phyloP scores from a whole-genome alignment of 2,113 vertebrate species.

The Chloropsis cyanopogon region DNA sequence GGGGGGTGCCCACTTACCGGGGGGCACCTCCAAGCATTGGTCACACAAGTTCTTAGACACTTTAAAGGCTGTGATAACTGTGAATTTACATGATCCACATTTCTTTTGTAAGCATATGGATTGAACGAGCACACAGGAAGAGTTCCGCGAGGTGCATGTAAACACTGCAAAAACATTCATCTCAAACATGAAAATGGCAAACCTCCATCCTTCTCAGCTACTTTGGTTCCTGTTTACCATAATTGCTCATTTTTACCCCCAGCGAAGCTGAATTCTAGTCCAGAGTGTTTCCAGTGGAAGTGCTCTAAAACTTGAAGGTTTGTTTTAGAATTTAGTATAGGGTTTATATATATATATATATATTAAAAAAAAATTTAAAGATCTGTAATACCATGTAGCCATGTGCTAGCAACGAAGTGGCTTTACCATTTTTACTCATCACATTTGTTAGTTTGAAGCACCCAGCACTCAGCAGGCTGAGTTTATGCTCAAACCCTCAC shows the following conservation, averaged over 20 bases:
- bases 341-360: background rate
- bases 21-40: conserved; percentile 67
- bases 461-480: conserved; percentile 66
- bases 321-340: conserved; percentile 44
- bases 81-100: conserved; percentile 71
- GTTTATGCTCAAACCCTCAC: conserved; percentile 59
- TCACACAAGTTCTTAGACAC: conserved; percentile 70
- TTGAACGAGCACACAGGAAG: conserved; percentile 32
- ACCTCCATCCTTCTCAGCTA: conserved; percentile 59
- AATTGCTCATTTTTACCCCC: conserved; percentile 52
- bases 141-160: conserved; percentile 41
- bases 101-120: conserved; percentile 58
- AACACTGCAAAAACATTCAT: conserved; percentile 63
- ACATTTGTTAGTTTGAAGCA: conserved; percentile 53
- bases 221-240: conserved; percentile 63
- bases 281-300: conserved; percentile 35
- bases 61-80: conserved; percentile 79
- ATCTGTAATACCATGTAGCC: conserved; percentile 73
- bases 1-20: conserved; percentile 16
- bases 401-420: conserved; percentile 67
- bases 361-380: background rate
- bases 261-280: conserved; percentile 41
- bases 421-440: conserved; percentile 64
- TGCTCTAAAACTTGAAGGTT: conserved; percentile 45
- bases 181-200: conserved; percentile 58